Base-by-base conservation (phyloP, 2,797 vertebrate genomes). In the Rhadinocentrus ornatus region DNA sequence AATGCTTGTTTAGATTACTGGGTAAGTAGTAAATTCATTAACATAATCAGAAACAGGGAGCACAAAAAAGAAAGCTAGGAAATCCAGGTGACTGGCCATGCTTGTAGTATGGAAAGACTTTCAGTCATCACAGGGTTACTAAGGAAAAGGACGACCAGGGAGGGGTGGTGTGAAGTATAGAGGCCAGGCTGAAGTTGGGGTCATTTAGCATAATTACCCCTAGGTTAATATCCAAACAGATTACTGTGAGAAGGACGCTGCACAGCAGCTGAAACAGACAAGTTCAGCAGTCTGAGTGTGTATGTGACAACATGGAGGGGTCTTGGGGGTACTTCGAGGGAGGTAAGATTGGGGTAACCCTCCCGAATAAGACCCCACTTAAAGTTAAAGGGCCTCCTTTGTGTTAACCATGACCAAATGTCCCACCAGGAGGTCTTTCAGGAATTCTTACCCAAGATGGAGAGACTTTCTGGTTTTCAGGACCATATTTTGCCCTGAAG, bases 151-250 rank as follows among this genome's bases (percentile, higher is more conserved):
- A 62, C 53, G 69, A 63, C 50, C 10, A 29, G 50, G 35, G 75
- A 11, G 64, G 63, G 65, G 64, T 18, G 31, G 55, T 11, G 1
- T 39, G 48, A 80, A 37, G 20, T 59, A 22, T 39, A 48, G 74
- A 27, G 69, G 62, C 60, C 68, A 75, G 73, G 75, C 74, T 74
- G 71, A 78, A 87, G 69, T 87, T 83, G 75, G 67, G 65, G 86
- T 87, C 39, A 9, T 92, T 92, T 85, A 89, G 80, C 69, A 75
- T 84, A 91, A 94, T 94, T 91, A 92, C 70, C 78, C 80, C 73
- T n/a, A 70, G 80, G 87, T 88, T 92, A 75, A 92, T 93, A 91
- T 92, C 86, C 83, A 88, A 91, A 85, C 83, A 81, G 86, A 91
- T 89, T 88, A 89, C 65, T 18, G 18, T 67, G 81, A 88, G 63